Evolutionary conservation across 2,797 vertebrate species (phyloP), one percentile per base, ranked within the genome.

Genomic region (Oryzias dopingdopingensis): DNA sequence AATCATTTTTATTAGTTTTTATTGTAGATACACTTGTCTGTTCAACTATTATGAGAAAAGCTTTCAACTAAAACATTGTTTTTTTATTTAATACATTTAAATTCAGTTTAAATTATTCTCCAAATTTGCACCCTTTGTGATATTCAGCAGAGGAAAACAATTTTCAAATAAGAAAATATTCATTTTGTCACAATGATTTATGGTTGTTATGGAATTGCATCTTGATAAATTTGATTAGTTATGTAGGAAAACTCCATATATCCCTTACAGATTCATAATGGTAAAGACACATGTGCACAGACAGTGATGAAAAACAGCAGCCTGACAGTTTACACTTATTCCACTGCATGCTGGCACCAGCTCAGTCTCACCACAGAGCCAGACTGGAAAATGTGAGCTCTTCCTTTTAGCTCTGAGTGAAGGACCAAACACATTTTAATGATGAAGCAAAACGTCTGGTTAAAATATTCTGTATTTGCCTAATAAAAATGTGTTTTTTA

Each of bases 261-360:
- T 55, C 15, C 10, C 55, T 23, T 47, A 81, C 49, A 56, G 42
- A 20, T 64, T 56, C 1, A 14, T 20, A 62, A 59, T 67, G 63
- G 68, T 74, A 54, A 75, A 80, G 49, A 64, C 70, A 75, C 55
- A 57, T 80, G 72, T 64, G 70, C 37, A 49, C 63, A 79, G 74
- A 42, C 67, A 64, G 13, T 61, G 66, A 54, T 65, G 63, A 53
- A 70, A 77, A 80, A 67, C 45, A 47, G 65, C 63, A 37, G 32
- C 32, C 12, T 37, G 32, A 37, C 32, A 37, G 32, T 37, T 37
- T 70, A 51, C 52, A 3, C 15, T 72, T 60, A 72, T 37, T 37
- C 32, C 32, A 69, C 45, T 58, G 42, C 53, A 40, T 40, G n/a
- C 44, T 65, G 65, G 66, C 69, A 62, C 57, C 69, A 69, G 67